Evolutionary conservation across 2,797 vertebrate genomes (phyloP).

Genomic region (Bradypodion pumilum): DNA sequence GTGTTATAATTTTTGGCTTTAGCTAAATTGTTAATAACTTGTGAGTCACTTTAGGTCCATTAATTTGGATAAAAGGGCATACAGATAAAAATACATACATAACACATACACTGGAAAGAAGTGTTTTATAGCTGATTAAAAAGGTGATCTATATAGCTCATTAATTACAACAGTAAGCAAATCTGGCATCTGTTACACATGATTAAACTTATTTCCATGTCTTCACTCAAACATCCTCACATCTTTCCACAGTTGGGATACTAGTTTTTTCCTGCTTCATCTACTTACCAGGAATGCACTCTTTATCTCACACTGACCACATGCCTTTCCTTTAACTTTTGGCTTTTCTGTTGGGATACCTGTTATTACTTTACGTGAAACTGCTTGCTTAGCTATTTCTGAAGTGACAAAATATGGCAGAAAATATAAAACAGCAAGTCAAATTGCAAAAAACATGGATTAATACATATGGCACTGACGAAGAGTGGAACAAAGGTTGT

Average conservation of each 20-base stretch:
- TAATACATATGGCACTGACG: not conserved
- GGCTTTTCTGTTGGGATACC: conserved; percentile 60
- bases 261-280: not conserved
- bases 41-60: no score
- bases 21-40: no score
- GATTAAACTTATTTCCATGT: not conserved
- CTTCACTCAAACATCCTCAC: not conserved
- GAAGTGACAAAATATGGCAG: conserved; percentile 24
- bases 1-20: no score
- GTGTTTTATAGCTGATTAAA: no score
- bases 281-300: conserved; percentile 78
- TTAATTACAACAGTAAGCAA: no score
- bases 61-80: no score
- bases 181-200: not conserved
- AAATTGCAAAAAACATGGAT: not conserved
- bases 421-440: conserved; percentile 15
- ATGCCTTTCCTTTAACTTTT: conserved; percentile 70
- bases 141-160: no score
- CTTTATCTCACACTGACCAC: conserved; percentile 81
- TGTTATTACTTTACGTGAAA: conserved; percentile 50
- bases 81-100: no score
- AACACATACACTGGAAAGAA: no score
- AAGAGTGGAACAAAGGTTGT: not conserved
- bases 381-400: conserved; percentile 60
- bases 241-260: not conserved